Evolutionary conservation across 2,113 vertebrate species (phyloP).

Genomic region (Entosphenus tridentatus): DNA sequence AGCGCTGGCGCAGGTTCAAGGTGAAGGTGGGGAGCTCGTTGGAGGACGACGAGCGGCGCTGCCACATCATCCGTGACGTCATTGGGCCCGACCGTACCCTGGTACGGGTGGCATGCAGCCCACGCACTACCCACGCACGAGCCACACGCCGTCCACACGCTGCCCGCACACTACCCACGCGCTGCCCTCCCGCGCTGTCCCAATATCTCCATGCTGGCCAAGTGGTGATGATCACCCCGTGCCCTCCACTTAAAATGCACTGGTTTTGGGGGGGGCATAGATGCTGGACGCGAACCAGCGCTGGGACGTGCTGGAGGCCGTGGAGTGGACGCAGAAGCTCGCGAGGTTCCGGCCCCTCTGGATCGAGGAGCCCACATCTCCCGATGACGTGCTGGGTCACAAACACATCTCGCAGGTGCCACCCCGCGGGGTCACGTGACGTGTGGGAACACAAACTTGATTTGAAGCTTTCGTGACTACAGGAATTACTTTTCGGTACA

Average conservation of each 20-base stretch:
- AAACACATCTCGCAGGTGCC: conserved; percentile 33
- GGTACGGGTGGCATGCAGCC: conserved; percentile 15
- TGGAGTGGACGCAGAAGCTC: conserved; percentile 29
- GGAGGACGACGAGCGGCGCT: conserved; percentile 32
- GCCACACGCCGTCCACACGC: too few relatives aligned
- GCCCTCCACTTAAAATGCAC: too few relatives aligned
- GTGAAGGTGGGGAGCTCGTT: conserved; percentile 40
- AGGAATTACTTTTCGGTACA: too few relatives aligned
- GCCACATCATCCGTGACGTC: conserved; percentile 26
- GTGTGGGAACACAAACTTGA: too few relatives aligned
- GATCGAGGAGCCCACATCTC: conserved; percentile 43
- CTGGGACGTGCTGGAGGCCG: conserved; percentile 36
- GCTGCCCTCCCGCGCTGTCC: too few relatives aligned
- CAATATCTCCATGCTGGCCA: too few relatives aligned
- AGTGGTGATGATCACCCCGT: too few relatives aligned
- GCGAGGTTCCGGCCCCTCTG: conserved; percentile 33
- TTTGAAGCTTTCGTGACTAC: too few relatives aligned
- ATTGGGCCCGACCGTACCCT: conserved; percentile 27
- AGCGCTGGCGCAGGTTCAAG: conserved; percentile 24
- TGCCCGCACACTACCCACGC: too few relatives aligned
- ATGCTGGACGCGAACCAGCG: conserved; percentile 49
- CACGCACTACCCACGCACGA: too few relatives aligned
- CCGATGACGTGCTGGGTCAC: conserved; percentile 42
- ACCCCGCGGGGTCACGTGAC: too few relatives aligned
- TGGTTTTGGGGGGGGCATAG: conserved; percentile 15